Evolutionary conservation across 2,888 invertebrate species (phyloP), one percentile per base, ranked within the genome.

Genomic region (Acanthosoma haemorrhoidale): DNA sequence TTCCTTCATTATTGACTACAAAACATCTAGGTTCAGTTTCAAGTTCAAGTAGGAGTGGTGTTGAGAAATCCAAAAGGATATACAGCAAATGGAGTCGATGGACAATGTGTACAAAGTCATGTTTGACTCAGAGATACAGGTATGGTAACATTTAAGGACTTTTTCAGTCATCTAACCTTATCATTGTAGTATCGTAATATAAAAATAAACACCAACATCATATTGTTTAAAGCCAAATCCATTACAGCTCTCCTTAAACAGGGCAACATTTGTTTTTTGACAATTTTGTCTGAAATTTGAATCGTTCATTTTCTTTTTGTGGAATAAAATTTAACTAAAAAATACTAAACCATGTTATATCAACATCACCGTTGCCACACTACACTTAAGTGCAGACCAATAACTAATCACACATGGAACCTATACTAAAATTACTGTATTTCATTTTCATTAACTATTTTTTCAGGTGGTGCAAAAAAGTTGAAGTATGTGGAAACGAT

Each of bases 41-140:
- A 4, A 70, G 34, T 58, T 18, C 67, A 38, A 71, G 32, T 32
- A 69, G 68, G 39, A 69, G 68, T 66, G 51, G 66, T 60, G 43
- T 13, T 29, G 70, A 69, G n/a, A 70, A 63, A 67, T 38, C 60
- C 58, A 69, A 72, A 31, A 41, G 70, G 25, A 61, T 70, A 2
- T 75, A 74, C 70, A 75, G 74, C 34, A 67, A 85, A 75, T 96
- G 95, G 94, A 88, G 89, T 39, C 82, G 86, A 32, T 96, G 95
- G 95, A 88, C 89, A 1, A 81, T 86, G 11, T 96, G 95, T 78
- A 88, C 89, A 0, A 83, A 85, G 72, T 85, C 87, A 74, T 96
- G 96, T 78, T 87, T 88, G 16, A 93, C 94, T 2, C 84, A 88
- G 38, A 84, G 96, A 75, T 85, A 86, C 78, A 88, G 89, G 90